phyloP scores from a whole-genome alignment of 64 coral and sea anemone species.

The Stichodactyla mertensii region DNA sequence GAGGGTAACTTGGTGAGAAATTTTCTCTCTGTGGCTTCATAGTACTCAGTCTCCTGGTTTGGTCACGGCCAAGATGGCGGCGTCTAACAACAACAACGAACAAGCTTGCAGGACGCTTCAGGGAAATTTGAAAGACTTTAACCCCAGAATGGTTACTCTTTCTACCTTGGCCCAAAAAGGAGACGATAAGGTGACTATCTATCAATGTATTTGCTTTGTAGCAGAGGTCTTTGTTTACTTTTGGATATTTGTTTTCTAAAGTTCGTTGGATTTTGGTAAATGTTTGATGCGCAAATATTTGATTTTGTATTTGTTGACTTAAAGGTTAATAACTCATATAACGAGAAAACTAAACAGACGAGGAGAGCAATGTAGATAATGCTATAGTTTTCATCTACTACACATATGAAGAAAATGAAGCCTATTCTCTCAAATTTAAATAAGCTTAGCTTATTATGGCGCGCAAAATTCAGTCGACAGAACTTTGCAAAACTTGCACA shows the following conservation, averaged over 20 bases:
- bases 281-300: neutral
- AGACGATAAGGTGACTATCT: conserved; percentile 69
- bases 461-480: no score
- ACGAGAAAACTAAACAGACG: neutral
- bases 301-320: neutral
- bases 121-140: conserved; percentile 54
- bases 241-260: neutral
- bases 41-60: neutral
- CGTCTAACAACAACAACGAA: conserved; percentile 18
- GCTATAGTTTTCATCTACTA: no score
- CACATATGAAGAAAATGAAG: no score
- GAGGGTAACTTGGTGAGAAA: no score
- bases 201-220: neutral
- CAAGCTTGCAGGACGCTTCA: conserved; percentile 22
- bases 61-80: conserved; percentile 7
- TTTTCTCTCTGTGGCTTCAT: neutral
- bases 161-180: conserved; percentile 86
- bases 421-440: no score
- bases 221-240: neutral
- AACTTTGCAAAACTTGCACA: no score
- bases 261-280: neutral
- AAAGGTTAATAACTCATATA: neutral
- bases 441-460: no score
- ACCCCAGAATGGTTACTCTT: conserved; percentile 46
- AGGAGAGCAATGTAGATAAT: neutral